A percentile compares a stretch with the other conserved stretches of the same genome.
Conservation (phyloP, 2,888 invertebrate species). For the Tipula lateralis region DNA sequence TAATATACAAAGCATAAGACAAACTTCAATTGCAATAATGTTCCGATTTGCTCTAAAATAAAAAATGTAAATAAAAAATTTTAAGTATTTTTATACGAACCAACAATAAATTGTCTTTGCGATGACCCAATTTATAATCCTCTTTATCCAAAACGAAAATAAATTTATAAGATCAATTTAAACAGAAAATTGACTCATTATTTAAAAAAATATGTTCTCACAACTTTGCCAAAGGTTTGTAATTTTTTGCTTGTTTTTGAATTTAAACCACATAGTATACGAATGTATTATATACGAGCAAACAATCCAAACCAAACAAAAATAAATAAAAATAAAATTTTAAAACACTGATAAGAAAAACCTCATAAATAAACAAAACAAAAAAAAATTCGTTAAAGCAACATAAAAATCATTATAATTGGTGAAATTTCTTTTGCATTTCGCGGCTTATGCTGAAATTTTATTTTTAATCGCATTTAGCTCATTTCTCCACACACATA, state of each 20-base stretch:
- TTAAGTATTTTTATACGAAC: no score
- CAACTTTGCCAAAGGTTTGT: not conserved
- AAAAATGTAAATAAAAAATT: no score
- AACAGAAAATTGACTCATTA: not conserved
- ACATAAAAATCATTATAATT: slow-evolving; percentile 20
- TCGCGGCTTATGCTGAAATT: not conserved
- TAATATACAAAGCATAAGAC: no score
- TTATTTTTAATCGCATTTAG: not conserved
- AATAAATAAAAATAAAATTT: not conserved
- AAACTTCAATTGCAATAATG: no score
- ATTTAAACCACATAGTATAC: not conserved
- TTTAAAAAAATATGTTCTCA: not conserved
- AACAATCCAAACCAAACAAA: not conserved
- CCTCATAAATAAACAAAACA: not conserved
- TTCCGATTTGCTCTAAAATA: no score
- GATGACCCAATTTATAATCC: not conserved
- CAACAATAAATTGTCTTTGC: not conserved
- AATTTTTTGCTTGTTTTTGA: not conserved
- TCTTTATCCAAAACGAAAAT: not conserved
- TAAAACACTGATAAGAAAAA: slow-evolving; percentile 19
- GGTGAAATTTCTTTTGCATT: not conserved
- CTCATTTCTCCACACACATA: not conserved
- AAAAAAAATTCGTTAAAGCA: not conserved
- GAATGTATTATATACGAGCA: no score
- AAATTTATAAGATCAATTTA: not conserved